A percentile compares a stretch with the other conserved stretches of the same genome.
These are phyloP conservation scores for Ciconia stormi DNA, from an alignment of 2,113 vertebrate species.

Conservation along the genomic window DNA sequence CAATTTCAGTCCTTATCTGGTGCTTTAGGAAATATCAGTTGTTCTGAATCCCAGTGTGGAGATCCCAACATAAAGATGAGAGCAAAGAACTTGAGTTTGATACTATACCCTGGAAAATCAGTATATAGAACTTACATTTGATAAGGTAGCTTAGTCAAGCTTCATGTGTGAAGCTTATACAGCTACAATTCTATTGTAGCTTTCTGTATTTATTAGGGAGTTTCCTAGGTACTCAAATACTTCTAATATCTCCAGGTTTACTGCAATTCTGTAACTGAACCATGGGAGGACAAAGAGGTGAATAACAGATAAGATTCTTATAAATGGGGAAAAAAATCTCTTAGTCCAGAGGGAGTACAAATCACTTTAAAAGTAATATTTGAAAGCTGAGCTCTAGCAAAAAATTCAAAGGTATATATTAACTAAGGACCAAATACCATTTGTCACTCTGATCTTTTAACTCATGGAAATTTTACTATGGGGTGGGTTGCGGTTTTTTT, in stretches of 20 bases:
- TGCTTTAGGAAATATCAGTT: not conserved
- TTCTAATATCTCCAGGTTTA: not conserved
- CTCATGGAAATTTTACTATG: not conserved
- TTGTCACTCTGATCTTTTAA: not conserved
- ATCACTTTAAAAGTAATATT: not conserved
- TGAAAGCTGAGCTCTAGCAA: not conserved
- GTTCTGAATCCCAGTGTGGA: not conserved
- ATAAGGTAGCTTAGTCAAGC: not conserved
- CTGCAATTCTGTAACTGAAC: not conserved
- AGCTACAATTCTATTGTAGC: not conserved
- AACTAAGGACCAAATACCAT: not conserved
- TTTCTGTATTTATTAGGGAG: not conserved
- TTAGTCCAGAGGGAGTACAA: not conserved
- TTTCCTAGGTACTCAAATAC: not conserved
- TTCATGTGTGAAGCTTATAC: not conserved
- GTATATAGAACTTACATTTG: not conserved
- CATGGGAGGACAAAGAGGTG: not conserved
- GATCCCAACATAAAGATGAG: not conserved
- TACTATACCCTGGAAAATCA: not conserved
- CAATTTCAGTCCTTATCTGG: not conserved
- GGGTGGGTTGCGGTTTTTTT: accelerated
- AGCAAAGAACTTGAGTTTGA: not conserved
- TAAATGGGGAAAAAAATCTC: not conserved
- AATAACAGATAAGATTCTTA: not conserved
- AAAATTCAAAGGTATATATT: not conserved